Base-by-base conservation (phyloP, 2,888 invertebrate species). In the Melolontha melolontha region DNA sequence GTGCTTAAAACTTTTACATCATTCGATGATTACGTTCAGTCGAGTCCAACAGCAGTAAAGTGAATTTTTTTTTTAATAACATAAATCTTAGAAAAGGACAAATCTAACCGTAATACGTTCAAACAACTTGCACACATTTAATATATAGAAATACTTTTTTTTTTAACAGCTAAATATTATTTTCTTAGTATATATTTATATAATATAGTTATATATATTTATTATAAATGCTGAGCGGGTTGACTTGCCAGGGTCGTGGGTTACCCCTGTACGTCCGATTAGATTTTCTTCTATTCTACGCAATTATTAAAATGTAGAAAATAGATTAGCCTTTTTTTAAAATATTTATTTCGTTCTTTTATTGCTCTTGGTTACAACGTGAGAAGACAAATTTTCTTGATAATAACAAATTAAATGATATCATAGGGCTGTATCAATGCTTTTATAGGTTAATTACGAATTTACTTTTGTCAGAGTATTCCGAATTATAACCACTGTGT, bases 321-420 rank as follows among this genome's bases (percentile, higher is more conserved):
- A 66, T 66, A 66, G 57, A 66, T 66, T 40, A 55, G 17, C 34
- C 7, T 44, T 55, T 22, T 55, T 39, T 44, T 66, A 72, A 70
- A 79, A 78, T 80, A 80, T 77, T 81, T 82, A 81, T 81, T 80
- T 82, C 81, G 81, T 80, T 83, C 79, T 74, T 73, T 83, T 84
- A 84, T 84, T 84, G 84, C 84, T 84, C 81, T 84, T 77, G 78
- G 84, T 84, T 84, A 81, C 84, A 70, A 63, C 44, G 62, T 64
- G 27, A 77, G 82, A 83, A 83, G 82, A 83, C 82, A 77, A 83
- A 82, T 80, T 80, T 79, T 79, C 76, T 77, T 78, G 73, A 72
- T 71, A 51, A 51, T 51, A 29, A 51, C 27, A 12, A 12, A 27
- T 51, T 49, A 68, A 16, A 22, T 72, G 75, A 74, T 68, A 71